Evolutionary conservation across 2,113 vertebrate species (phyloP).

Genomic region (Melierax canorus): DNA sequence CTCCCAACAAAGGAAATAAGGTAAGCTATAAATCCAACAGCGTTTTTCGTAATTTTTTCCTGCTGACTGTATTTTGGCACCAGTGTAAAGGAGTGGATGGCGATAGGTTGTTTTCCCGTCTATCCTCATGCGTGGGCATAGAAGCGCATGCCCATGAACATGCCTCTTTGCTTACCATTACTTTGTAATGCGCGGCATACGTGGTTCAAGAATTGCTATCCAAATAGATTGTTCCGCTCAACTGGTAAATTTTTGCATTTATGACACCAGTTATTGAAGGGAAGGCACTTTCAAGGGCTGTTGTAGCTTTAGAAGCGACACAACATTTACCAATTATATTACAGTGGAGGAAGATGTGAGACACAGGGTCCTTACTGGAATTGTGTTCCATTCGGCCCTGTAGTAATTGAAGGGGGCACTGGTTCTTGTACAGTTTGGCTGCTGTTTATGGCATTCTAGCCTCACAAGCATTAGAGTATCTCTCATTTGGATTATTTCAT

Average conservation of each 20-base stretch:
- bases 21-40: not conserved
- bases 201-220: not conserved
- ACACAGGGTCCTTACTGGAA: not conserved
- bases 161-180: not conserved
- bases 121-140: too few relatives aligned
- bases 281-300: not conserved
- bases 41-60: not conserved
- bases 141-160: not conserved
- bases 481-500: not conserved
- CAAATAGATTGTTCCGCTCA: not conserved
- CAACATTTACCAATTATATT: too few relatives aligned
- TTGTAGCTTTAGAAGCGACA: not conserved
- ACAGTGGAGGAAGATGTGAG: too few relatives aligned
- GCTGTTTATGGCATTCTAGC: not conserved
- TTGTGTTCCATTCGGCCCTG: not conserved
- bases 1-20: not conserved
- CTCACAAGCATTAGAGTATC: too few relatives aligned
- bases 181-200: not conserved
- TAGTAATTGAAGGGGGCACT: not conserved
- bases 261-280: not conserved
- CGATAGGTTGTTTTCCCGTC: not conserved
- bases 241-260: not conserved
- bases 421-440: too few relatives aligned
- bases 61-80: not conserved
- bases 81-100: not conserved